phyloP scores from a whole-genome alignment of 2,888 invertebrate genomes.

The Eupithecia insigniata region DNA sequence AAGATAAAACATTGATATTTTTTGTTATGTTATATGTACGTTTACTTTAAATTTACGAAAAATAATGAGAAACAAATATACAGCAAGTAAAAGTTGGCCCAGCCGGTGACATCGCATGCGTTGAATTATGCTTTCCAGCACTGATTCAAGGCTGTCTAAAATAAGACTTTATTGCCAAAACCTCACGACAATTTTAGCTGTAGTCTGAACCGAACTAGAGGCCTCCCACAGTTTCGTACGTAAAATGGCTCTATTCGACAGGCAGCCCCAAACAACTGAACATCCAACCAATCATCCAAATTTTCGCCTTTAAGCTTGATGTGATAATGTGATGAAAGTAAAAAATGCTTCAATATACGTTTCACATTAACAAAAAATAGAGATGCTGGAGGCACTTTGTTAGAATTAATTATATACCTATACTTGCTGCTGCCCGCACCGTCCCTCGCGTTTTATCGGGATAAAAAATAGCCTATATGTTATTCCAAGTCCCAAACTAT shows the following conservation, averaged over 20 bases:
- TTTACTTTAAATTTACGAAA: background rate
- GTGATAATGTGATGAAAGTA: background rate
- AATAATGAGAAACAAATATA: background rate
- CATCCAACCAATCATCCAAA: too few species aligned
- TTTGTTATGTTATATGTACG: background rate
- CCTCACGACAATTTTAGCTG: constrained; percentile 55
- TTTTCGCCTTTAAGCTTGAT: too few species aligned
- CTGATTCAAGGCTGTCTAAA: constrained; percentile 62
- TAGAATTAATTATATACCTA: too few species aligned
- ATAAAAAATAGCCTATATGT: too few species aligned
- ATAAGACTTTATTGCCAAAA: constrained; percentile 59
- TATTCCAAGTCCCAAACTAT: too few species aligned
- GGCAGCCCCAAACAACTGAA: background rate
- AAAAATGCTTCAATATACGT: background rate
- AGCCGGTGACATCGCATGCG: constrained; percentile 65
- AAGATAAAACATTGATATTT: too few species aligned
- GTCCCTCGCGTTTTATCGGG: too few species aligned
- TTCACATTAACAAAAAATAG: too few species aligned
- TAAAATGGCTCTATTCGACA: background rate
- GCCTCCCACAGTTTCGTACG: background rate
- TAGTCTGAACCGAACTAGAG: constrained; percentile 10
- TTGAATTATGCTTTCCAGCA: constrained; percentile 62
- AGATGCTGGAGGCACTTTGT: too few species aligned
- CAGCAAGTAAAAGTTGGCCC: constrained; percentile 24
- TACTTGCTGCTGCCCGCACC: too few species aligned